phyloP scores from a whole-genome alignment of 1,140 invertebrate genomes.

The Monochamus saltuarius region DNA sequence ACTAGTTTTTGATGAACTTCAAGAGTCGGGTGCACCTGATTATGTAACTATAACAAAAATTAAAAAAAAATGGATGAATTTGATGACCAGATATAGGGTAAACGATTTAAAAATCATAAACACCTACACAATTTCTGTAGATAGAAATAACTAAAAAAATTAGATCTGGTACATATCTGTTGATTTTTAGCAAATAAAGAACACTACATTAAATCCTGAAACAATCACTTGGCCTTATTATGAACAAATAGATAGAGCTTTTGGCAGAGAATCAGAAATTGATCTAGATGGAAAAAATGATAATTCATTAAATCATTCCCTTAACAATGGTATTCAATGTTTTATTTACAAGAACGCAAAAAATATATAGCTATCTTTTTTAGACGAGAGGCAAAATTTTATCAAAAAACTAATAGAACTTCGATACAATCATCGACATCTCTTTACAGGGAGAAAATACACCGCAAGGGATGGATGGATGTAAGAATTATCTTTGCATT shows the following conservation, averaged over 20 bases:
- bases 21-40: constrained; percentile 28
- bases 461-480: constrained; percentile 31
- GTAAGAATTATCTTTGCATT: constrained; percentile 21
- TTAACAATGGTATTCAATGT: constrained; percentile 11
- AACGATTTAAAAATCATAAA: not conserved
- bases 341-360: constrained; percentile 8
- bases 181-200: constrained; percentile 32
- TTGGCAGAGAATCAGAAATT: constrained; percentile 9
- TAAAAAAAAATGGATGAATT: constrained; percentile 39
- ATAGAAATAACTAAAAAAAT: no score
- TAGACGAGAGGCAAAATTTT: constrained; percentile 26
- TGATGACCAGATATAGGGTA: constrained; percentile 33
- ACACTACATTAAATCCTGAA: constrained; percentile 12
- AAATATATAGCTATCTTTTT: not conserved
- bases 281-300: constrained; percentile 7
- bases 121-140: not conserved
- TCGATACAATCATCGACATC: constrained; percentile 18
- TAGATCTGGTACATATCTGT: no score
- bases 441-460: constrained; percentile 33
- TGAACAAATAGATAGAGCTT: constrained; percentile 33
- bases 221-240: constrained; percentile 33
- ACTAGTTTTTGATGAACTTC: constrained; percentile 27
- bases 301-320: constrained; percentile 4
- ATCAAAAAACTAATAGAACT: constrained; percentile 29
- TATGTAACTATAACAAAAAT: constrained; percentile 27